Percentiles rank a stretch among this genome's conserved stretches.
Evolutionary conservation across 2,888 invertebrate genomes (phyloP).

Genomic region (Cataglyphis altisquamis): DNA sequence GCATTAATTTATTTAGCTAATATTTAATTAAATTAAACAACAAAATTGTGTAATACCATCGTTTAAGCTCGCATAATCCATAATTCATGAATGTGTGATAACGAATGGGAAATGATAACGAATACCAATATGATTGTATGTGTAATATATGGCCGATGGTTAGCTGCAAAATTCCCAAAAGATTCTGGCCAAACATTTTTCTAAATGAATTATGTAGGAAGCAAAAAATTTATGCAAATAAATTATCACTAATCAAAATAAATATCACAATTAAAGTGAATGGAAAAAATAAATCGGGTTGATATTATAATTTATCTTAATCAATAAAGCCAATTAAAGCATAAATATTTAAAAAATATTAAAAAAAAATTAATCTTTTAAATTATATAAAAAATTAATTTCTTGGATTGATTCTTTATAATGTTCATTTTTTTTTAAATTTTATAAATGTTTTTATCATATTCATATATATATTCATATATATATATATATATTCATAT

Average conservation of each 20-base stretch:
- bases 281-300: not conserved
- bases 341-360: not conserved
- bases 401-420: not conserved
- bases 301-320: not conserved
- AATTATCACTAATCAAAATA: conserved; percentile 16
- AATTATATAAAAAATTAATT: not conserved
- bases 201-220: not conserved
- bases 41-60: not conserved
- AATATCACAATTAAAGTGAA: not conserved
- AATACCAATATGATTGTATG: not conserved
- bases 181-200: not conserved
- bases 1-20: not conserved
- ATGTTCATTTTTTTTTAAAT: not conserved
- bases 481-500: not conserved
- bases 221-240: conserved; percentile 13
- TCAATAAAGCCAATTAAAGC: not conserved
- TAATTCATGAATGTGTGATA: not conserved
- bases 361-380: not conserved
- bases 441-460: conserved; percentile 1
- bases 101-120: not conserved
- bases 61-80: not conserved
- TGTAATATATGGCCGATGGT: not conserved
- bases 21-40: conserved; percentile 3
- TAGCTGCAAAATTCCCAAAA: conserved; percentile 1
- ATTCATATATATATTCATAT: not conserved